Base-by-base conservation (phyloP, 2,113 vertebrate genomes). In the Phalacrocorax pelagicus region DNA sequence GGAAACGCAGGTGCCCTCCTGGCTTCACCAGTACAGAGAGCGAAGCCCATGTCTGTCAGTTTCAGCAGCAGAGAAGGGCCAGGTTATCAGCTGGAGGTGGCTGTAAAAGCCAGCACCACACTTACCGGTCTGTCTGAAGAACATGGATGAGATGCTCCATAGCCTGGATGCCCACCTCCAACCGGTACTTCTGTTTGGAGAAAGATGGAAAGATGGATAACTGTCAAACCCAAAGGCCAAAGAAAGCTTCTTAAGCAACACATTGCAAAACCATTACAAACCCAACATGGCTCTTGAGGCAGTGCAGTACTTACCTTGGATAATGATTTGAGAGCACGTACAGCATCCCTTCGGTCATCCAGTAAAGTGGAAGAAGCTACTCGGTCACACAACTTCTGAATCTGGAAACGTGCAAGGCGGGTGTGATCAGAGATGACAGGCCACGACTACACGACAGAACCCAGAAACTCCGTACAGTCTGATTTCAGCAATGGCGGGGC, bases 371-470 rank as follows among this genome's bases (percentile, higher is more conserved):
- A 99, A 2, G 99, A 99, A 38, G 99, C 99, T 12, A 99, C 99
- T 9, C 99, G 97, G 96, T 99, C 99, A 91, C 99, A 99, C 73
- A 99, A 97, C 95, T 99, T 99, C 98, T 99, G 99, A 85, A 99
- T 99, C 99, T 99, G 96, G 55, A 52, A 88, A 9, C 7, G 38
- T 6, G 90, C 16, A 71, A n/a, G 85, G 15, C 23, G 70, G 5
- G 46, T 1, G 34, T 9, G 63, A 54, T 81, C 86, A 32, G 5
- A 63, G 24, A 54, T 57, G 22, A 6, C 12, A 44, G 12, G 42
- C 42, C 42, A 44, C 42, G 42, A 44, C 42, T 44, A 44, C 14
- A 12, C 15, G 15, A 44, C 42, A 44, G 42, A 15, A 44, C 15
- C 42, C 42, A 44, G 15, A 44, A 44, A 15, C 42, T 44, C 42